phyloP scores from a whole-genome alignment of 2,797 vertebrate genomes.

The Peromyscus nudipes region DNA sequence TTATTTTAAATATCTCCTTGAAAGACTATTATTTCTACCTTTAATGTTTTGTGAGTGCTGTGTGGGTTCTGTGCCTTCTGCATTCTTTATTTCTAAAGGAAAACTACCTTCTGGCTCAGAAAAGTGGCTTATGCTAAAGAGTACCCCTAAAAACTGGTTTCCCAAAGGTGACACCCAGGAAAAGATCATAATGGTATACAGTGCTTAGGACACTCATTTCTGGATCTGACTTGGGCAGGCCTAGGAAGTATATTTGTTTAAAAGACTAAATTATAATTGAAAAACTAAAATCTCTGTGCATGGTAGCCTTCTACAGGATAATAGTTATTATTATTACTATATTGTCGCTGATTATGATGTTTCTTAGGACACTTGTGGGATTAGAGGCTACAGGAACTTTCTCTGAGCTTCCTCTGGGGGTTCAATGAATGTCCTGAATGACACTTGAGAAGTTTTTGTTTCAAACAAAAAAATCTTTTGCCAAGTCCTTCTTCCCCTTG shows the following conservation, averaged over 20 bases:
- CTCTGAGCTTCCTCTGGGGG: constrained; percentile 21
- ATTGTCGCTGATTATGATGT: background rate
- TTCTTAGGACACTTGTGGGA: background rate
- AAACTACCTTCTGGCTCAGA: background rate
- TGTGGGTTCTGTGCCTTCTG: background rate
- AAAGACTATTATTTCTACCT: constrained; percentile 1
- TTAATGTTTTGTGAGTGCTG: background rate
- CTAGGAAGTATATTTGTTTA: constrained; percentile 4
- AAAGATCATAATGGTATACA: constrained; percentile 22
- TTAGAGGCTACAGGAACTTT: constrained; percentile 7
- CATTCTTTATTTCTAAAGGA: background rate
- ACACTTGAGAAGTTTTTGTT: constrained; percentile 66
- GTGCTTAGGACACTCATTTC: constrained; percentile 14
- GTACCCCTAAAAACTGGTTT: background rate
- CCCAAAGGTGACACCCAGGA: background rate
- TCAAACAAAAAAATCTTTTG: constrained; percentile 72
- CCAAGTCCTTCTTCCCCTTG: constrained; percentile 75
- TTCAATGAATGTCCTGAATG: constrained; percentile 67
- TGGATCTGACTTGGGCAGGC: background rate
- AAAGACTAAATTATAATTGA: constrained; percentile 20
- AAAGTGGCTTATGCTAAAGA: background rate
- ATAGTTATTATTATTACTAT: background rate
- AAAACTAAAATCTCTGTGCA: constrained; percentile 24
- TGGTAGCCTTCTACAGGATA: background rate
- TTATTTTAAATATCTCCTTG: constrained; percentile 13